Percentiles rank a stretch among this genome's conserved stretches.
Conservation (phyloP, 1,140 invertebrate genomes). For the Pachyrhynchus sulphureomaculatus region DNA sequence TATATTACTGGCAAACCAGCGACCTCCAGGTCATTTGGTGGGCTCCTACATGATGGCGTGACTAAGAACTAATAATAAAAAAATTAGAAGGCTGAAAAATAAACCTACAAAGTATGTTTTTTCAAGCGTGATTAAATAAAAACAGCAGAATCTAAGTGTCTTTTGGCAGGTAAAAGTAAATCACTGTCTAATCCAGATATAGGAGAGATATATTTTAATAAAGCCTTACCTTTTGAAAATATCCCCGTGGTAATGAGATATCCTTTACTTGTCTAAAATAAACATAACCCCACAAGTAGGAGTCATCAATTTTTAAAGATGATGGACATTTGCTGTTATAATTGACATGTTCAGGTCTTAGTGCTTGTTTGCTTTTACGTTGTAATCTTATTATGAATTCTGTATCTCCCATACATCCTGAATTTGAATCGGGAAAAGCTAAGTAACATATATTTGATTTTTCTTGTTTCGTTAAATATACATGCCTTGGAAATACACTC, state of each 20-base stretch:
- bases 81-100: no score
- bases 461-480: conserved; percentile 87
- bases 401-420: conserved; percentile 97
- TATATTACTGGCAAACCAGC: no score
- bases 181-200: no score
- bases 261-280: conserved; percentile 99
- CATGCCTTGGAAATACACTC: conserved; percentile 82
- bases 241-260: conserved; percentile 87
- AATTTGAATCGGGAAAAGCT: conserved; percentile 98
- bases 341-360: conserved; percentile 56
- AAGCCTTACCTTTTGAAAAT: conserved; percentile 93
- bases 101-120: no score
- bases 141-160: no score
- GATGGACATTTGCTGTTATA: conserved; percentile 76
- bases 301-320: conserved; percentile 72
- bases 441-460: conserved; percentile 97
- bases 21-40: no score
- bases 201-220: no score
- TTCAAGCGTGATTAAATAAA: no score
- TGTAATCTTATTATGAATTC: conserved; percentile 88
- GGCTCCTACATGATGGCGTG: no score
- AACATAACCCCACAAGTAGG: conserved; percentile 94
- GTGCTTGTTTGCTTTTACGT: conserved; percentile 50
- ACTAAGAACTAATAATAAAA: no score
- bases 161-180: no score